Evolutionary conservation across 2,113 vertebrate genomes (phyloP).

Genomic region (Mesoclemmys tuberculata): DNA sequence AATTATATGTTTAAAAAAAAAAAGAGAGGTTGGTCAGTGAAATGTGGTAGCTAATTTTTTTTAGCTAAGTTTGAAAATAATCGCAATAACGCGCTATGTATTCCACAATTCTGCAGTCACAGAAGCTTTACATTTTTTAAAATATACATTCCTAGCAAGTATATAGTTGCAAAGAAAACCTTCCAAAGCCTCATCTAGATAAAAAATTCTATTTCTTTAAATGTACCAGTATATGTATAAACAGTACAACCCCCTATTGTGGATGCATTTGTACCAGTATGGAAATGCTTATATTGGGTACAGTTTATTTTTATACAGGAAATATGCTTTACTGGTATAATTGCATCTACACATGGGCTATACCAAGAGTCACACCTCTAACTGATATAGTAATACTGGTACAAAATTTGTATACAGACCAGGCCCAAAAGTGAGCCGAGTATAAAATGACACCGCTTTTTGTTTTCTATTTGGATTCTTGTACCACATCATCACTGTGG

Average conservation of each 20-base stretch:
- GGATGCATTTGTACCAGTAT: background rate
- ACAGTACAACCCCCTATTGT: background rate
- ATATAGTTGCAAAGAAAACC: background rate
- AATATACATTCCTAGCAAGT: background rate
- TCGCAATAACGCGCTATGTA: background rate
- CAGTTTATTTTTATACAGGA: background rate
- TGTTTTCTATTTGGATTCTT: background rate
- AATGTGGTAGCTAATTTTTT: conserved; percentile 31
- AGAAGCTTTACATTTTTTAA: background rate
- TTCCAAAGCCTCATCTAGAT: background rate
- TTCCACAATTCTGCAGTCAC: conserved; percentile 17
- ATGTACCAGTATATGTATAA: background rate
- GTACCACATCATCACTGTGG: background rate
- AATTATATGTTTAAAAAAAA: conserved; percentile 25
- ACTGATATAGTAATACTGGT: background rate
- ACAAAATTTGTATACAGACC: background rate
- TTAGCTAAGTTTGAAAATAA: conserved; percentile 8
- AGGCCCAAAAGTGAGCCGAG: background rate
- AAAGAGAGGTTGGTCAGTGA: conserved; percentile 6
- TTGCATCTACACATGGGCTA: background rate
- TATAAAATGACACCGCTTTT: background rate
- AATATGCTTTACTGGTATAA: background rate
- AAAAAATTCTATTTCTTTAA: background rate
- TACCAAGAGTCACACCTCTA: conserved; percentile 15
- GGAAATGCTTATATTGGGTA: conserved; percentile 25